Evolutionary conservation across 2,888 invertebrate species (phyloP).

Genomic region (Therioaphis trifolii): DNA sequence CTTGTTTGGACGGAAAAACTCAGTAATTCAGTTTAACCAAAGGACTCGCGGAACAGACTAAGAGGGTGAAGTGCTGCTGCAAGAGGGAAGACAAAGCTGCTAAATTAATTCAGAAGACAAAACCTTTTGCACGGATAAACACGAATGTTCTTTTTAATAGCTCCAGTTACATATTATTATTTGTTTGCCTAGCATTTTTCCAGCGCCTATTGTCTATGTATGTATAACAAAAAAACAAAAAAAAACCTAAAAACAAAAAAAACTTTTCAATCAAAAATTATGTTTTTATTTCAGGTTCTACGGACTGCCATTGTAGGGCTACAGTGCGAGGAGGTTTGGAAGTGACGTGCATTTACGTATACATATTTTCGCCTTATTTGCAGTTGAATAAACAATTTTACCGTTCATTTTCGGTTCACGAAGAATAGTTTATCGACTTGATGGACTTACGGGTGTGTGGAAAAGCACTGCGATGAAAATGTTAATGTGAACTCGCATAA

Average conservation of each 20-base stretch:
- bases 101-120: constrained; percentile 57
- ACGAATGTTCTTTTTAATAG: constrained; percentile 25
- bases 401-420: constrained; percentile 49
- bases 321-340: not conserved
- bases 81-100: constrained; percentile 54
- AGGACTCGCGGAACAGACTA: constrained; percentile 33
- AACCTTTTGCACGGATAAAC: constrained; percentile 41
- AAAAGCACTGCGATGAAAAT: constrained; percentile 58
- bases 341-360: constrained; percentile 26
- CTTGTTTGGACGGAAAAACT: constrained; percentile 2
- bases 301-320: not conserved
- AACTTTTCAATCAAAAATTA: not conserved
- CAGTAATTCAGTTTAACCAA: constrained; percentile 48
- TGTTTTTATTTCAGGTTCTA: constrained; percentile 4
- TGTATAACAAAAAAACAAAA: not conserved
- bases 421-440: constrained; percentile 57
- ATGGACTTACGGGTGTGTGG: constrained; percentile 20
- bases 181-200: constrained; percentile 3
- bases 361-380: constrained; percentile 41
- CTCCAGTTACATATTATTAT: not conserved
- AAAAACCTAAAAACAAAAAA: constrained; percentile 8
- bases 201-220: not conserved
- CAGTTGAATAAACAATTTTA: constrained; percentile 57
- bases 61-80: constrained; percentile 3
- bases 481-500: constrained; percentile 60